Percentiles rank a stretch among this genome's conserved stretches.
phyloP scores from a whole-genome alignment of 2,888 invertebrate species.

The Altica lythri region DNA sequence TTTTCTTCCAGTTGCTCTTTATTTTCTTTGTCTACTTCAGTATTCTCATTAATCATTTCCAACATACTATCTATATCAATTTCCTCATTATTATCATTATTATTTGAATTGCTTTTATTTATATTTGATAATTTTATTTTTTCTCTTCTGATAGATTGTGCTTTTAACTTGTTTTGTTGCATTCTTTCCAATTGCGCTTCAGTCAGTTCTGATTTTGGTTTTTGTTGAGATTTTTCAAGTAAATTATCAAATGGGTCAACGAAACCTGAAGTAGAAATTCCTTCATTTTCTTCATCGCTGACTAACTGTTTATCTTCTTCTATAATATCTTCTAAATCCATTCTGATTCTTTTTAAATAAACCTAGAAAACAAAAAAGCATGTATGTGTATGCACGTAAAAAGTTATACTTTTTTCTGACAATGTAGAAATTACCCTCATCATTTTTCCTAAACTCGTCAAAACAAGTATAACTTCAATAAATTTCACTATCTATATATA shows the following conservation, averaged over 20 bases:
- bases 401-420: neutral
- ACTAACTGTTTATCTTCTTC: constrained; percentile 56
- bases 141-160: constrained; percentile 52
- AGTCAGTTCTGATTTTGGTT: constrained; percentile 51
- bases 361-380: constrained; percentile 58
- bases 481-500: no score
- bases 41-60: constrained; percentile 8
- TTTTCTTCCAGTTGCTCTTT: constrained; percentile 45
- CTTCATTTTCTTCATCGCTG: constrained; percentile 57
- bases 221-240: constrained; percentile 35
- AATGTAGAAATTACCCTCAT: neutral
- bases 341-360: constrained; percentile 68
- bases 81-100: constrained; percentile 23
- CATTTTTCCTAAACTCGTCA: neutral
- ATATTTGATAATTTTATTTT: constrained; percentile 46
- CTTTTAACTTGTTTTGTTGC: constrained; percentile 57
- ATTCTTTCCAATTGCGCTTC: constrained; percentile 74
- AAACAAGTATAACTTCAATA: no score
- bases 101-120: constrained; percentile 10
- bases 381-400: neutral
- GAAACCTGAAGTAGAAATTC: constrained; percentile 59
- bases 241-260: constrained; percentile 51
- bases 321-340: constrained; percentile 60
- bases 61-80: constrained; percentile 20
- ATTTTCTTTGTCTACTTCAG: constrained; percentile 30